A percentile compares a stretch with the other conserved stretches of the same genome.
Conservation (phyloP, 2,113 vertebrate species). For the Pseudorhombus dupliciocellatus region DNA sequence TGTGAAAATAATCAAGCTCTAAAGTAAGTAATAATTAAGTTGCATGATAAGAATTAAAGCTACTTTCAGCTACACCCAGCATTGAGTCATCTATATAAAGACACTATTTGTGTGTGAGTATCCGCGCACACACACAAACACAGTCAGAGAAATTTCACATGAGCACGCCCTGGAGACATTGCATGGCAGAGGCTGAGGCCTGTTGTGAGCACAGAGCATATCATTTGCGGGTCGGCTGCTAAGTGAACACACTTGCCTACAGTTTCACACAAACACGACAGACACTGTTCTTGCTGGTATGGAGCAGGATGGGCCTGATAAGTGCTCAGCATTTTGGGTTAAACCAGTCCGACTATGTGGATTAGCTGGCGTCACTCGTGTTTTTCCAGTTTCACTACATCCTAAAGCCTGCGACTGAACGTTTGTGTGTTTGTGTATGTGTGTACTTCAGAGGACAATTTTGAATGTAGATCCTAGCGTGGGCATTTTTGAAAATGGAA, state of each 20-base stretch:
- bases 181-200: slow-evolving; percentile 18
- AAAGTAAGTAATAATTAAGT: background rate
- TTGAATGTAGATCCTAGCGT: no score
- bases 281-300: slow-evolving; percentile 16
- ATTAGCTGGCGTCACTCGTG: slow-evolving; percentile 62
- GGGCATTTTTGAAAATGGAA: no score
- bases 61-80: slow-evolving; percentile 14
- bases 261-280: slow-evolving; percentile 53
- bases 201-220: slow-evolving; percentile 14
- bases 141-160: slow-evolving; percentile 26
- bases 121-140: slow-evolving; percentile 7
- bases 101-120: slow-evolving; percentile 5
- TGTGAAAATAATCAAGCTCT: background rate
- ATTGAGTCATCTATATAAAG: slow-evolving; percentile 14
- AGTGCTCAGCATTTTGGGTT: slow-evolving; percentile 44
- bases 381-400: slow-evolving; percentile 76
- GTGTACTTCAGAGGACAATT: background rate
- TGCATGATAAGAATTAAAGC: background rate
- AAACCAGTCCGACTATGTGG: slow-evolving; percentile 69
- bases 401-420: slow-evolving; percentile 26
- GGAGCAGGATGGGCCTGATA: slow-evolving; percentile 36
- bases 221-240: slow-evolving; percentile 50
- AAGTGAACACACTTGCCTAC: slow-evolving; percentile 50
- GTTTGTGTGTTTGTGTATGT: slow-evolving; percentile 5
- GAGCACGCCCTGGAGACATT: slow-evolving; percentile 36